Percentiles rank a stretch among this genome's conserved stretches.
Conservation (phyloP, 2,888 invertebrate species). For the Halocaridina rubra region DNA sequence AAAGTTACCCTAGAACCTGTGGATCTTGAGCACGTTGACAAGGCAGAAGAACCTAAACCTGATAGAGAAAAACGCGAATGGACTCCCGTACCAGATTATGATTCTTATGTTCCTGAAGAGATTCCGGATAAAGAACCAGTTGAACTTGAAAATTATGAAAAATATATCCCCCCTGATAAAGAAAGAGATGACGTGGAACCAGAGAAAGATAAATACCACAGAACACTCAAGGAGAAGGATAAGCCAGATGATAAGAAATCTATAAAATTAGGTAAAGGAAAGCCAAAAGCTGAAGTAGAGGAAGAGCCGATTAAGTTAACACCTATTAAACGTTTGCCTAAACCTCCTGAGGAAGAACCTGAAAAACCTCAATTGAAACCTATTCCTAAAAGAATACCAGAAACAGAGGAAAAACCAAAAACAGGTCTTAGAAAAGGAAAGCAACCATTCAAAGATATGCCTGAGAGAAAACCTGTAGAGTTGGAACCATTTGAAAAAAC, state of each 20-base stretch:
- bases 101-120: conserved; percentile 24
- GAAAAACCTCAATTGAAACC: conserved; percentile 44
- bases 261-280: conserved; percentile 1
- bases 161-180: conserved; percentile 7
- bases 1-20: conserved; percentile 27
- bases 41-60: conserved; percentile 11
- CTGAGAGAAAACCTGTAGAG: conserved; percentile 24
- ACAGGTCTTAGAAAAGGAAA: conserved; percentile 7
- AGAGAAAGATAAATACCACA: not conserved
- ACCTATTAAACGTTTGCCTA: conserved; percentile 37
- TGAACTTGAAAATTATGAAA: conserved; percentile 20
- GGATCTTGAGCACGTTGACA: conserved; percentile 27
- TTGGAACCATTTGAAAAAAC: conserved; percentile 34
- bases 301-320: conserved; percentile 6
- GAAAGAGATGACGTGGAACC: not conserved
- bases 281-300: not conserved
- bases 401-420: conserved; percentile 8
- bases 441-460: conserved; percentile 6
- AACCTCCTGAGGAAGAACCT: conserved; percentile 25
- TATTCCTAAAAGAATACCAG: conserved; percentile 41
- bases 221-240: not conserved
- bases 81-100: conserved; percentile 29
- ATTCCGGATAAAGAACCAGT: conserved; percentile 37
- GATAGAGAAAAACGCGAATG: conserved; percentile 25
- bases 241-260: not conserved